Evolutionary conservation across 2,888 invertebrate species (phyloP).

Genomic region (Bembecia ichneumoniformis): DNA sequence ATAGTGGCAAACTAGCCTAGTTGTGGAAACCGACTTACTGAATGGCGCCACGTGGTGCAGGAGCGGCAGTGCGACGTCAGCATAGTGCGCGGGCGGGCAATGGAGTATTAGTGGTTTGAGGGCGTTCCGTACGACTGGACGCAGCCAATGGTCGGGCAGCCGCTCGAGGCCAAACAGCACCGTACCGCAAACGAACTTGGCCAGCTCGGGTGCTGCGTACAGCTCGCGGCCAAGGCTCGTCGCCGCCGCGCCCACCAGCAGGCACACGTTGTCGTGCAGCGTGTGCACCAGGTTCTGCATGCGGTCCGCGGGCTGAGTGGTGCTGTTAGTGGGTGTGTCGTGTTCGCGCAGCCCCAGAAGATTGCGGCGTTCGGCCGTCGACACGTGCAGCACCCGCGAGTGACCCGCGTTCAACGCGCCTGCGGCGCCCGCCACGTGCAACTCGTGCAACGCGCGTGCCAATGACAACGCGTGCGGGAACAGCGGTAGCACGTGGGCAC

Average conservation of each 20-base stretch:
- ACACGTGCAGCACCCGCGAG: slow-evolving; percentile 78
- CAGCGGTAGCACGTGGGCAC: slow-evolving; percentile 84
- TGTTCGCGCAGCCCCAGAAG: slow-evolving; percentile 76
- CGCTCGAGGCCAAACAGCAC: slow-evolving; percentile 78
- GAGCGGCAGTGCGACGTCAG: slow-evolving; percentile 82
- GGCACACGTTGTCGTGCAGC: slow-evolving; percentile 81
- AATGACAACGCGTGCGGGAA: slow-evolving; percentile 85
- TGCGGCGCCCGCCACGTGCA: slow-evolving; percentile 81
- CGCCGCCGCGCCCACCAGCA: slow-evolving; percentile 75
- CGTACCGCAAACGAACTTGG: slow-evolving; percentile 80
- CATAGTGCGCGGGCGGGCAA: slow-evolving; percentile 87
- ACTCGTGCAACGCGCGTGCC: slow-evolving; percentile 83
- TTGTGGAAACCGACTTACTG: slow-evolving; percentile 69
- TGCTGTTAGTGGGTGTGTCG: slow-evolving; percentile 57
- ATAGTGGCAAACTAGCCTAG: too few relatives aligned
- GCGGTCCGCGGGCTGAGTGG: slow-evolving; percentile 80
- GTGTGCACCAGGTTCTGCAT: slow-evolving; percentile 88
- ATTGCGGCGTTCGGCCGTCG: slow-evolving; percentile 83
- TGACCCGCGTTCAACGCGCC: slow-evolving; percentile 77
- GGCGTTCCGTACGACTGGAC: slow-evolving; percentile 86
- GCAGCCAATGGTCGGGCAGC: slow-evolving; percentile 88
- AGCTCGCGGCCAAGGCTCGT: slow-evolving; percentile 88
- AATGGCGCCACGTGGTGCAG: slow-evolving; percentile 83
- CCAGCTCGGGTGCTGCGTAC: slow-evolving; percentile 83
- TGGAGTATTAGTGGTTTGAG: slow-evolving; percentile 88